phyloP scores from a whole-genome alignment of 2,113 vertebrate genomes.

The Pollachius pollachius region DNA sequence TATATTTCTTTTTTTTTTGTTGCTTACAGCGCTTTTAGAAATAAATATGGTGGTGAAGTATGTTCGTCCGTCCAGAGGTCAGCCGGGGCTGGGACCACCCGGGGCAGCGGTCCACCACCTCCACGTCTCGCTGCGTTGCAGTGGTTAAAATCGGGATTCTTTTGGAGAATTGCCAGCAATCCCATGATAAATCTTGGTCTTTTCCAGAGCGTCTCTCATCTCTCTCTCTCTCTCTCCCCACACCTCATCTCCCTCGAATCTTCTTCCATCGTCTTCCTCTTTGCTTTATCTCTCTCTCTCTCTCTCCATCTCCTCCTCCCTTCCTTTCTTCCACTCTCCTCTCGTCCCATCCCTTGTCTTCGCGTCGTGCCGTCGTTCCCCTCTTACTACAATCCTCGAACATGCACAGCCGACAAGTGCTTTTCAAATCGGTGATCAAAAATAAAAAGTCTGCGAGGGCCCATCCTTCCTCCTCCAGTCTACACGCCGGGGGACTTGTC shows the following conservation, averaged over 20 bases:
- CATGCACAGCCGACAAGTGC: constrained; percentile 88
- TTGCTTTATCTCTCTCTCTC: constrained; percentile 20
- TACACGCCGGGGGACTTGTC: constrained; percentile 97
- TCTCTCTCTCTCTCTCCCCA: neutral
- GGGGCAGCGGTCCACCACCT: constrained; percentile 61
- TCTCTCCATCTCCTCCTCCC: constrained; percentile 6
- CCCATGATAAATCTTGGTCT: constrained; percentile 75
- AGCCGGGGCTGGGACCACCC: constrained; percentile 62
- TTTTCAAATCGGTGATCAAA: constrained; percentile 80
- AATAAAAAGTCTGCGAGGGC: constrained; percentile 80
- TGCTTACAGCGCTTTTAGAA: constrained; percentile 68
- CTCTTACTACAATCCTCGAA: constrained; percentile 74
- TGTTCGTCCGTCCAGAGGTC: constrained; percentile 71
- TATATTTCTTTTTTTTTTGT: constrained; percentile 32
- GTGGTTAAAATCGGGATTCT: constrained; percentile 74
- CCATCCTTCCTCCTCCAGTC: constrained; percentile 60
- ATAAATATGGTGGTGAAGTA: constrained; percentile 64
- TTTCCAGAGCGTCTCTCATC: constrained; percentile 51
- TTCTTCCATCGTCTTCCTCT: constrained; percentile 65
- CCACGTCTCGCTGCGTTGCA: constrained; percentile 62
- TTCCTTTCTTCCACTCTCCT: constrained; percentile 6
- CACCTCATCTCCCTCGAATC: constrained; percentile 50
- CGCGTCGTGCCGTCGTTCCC: constrained; percentile 68
- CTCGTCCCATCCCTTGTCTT: constrained; percentile 48
- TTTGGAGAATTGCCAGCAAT: constrained; percentile 84